Base-by-base conservation (phyloP, 2,888 invertebrate genomes). In the Aporophyla lueneburgensis region DNA sequence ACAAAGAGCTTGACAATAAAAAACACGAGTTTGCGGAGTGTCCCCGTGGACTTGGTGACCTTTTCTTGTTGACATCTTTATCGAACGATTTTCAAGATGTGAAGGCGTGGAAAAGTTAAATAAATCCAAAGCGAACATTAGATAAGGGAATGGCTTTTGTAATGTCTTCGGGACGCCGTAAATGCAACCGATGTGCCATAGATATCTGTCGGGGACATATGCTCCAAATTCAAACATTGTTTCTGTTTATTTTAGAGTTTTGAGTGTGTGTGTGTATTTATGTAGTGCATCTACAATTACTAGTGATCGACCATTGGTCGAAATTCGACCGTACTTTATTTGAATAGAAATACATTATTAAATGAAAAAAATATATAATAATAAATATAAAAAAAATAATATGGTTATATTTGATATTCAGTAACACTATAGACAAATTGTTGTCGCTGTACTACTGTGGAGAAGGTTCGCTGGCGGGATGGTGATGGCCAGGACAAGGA, bases 101-200 rank as follows among this genome's bases (percentile, higher is more conserved):
- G 93, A 92, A 94, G 95, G 95, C 95, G 95, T 95, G 95, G 94
- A 95, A 95, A 95, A 94, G 94, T 95, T 95, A 96, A 96, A 96
- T 96, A 96, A 96, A 96, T 96, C 96, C 93, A 93, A 94, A 88
- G 91, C 91, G 94, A 92, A 94, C 96, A 95, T 96, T 95, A 96
- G 96, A 96, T 96, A 96, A 95, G 94, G 94, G 93, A 96, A 96
- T 96, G 94, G 96, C 94, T 94, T 95, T 95, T 95, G 95, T 96
- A 96, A 96, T 96, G 96, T 96, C 92, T 96, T 96, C 94, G 95
- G 95, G 95, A 95, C 93, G 95, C 92, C 95, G 95, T 96, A 95
- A 96, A 96, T 95, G 96, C 96, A 96, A 93, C 95, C 94, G 93
- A 95, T 94, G 94, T 95, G 94, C 93, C 93, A 93, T 94, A 93